Conservation (phyloP, 2,113 vertebrate genomes). For the Pitta sordida region DNA sequence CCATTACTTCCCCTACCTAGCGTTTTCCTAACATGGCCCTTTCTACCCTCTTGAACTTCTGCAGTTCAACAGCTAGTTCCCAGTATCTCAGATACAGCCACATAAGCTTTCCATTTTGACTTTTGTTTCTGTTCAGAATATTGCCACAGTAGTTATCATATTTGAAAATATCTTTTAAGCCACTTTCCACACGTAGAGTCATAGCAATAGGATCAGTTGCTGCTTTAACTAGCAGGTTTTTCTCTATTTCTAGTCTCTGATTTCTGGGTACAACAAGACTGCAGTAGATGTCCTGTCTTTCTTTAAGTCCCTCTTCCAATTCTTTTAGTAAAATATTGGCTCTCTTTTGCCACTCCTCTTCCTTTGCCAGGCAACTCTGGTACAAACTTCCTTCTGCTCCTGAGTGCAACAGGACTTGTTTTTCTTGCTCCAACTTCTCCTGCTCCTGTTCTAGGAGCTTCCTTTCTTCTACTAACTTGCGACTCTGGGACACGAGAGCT, state of each 20-base stretch:
- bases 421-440: constrained; percentile 79
- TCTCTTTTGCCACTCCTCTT: constrained; percentile 78
- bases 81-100: constrained; percentile 95
- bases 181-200: constrained; percentile 79
- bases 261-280: constrained; percentile 79
- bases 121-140: constrained; percentile 81
- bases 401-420: constrained; percentile 67
- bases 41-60: constrained; percentile 84
- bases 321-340: constrained; percentile 78
- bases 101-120: constrained; percentile 90
- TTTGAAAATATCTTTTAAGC: constrained; percentile 89
- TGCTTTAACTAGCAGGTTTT: constrained; percentile 81
- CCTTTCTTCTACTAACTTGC: constrained; percentile 84
- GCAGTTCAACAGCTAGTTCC: constrained; percentile 83
- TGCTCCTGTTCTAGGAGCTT: constrained; percentile 82
- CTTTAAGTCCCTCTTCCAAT: constrained; percentile 81
- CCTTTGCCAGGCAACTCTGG: constrained; percentile 73
- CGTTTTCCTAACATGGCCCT: constrained; percentile 70
- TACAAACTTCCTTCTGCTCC: constrained; percentile 75
- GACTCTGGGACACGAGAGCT: constrained; percentile 87
- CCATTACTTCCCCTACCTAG: not conserved
- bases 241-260: constrained; percentile 85
- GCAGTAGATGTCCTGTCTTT: constrained; percentile 90
- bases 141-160: constrained; percentile 88
- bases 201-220: constrained; percentile 76